Evolutionary conservation across 2,797 vertebrate genomes (phyloP).

Genomic region (Leucoraja ocellata): DNA sequence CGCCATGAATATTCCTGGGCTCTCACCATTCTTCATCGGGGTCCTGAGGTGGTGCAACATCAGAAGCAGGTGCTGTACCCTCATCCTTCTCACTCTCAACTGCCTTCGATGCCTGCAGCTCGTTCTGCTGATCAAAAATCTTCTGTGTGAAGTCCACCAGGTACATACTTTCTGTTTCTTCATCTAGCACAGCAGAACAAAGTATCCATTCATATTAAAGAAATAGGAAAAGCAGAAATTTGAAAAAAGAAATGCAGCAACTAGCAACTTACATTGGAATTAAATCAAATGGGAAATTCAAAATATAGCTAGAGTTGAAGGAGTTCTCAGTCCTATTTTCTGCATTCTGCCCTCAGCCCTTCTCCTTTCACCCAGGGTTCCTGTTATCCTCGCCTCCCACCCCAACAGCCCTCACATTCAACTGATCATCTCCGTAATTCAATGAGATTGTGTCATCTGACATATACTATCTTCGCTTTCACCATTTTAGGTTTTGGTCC

Average conservation of each 20-base stretch:
- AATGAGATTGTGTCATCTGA: no score
- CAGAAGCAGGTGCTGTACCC: slow-evolving; percentile 50
- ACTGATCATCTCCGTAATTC: no score
- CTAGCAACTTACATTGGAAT: slow-evolving; percentile 31
- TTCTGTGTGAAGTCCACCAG: slow-evolving; percentile 97
- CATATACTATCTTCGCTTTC: no score
- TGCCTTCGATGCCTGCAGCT: slow-evolving; percentile 52
- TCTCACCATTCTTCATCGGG: slow-evolving; percentile 86
- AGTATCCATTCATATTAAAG: background rate
- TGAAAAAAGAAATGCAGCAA: background rate
- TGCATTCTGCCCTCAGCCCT: no score
- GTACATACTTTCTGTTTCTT: slow-evolving; percentile 85
- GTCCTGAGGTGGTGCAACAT: slow-evolving; percentile 68
- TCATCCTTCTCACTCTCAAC: slow-evolving; percentile 51
- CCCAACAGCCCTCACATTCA: no score
- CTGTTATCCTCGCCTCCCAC: no score
- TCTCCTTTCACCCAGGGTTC: no score
- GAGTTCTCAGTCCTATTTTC: no score
- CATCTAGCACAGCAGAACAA: slow-evolving; percentile 60
- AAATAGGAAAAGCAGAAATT: background rate
- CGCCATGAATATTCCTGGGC: background rate
- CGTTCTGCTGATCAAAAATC: slow-evolving; percentile 79
- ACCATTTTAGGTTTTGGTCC: no score
- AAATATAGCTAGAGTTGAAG: no score
- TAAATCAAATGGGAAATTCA: no score